Evolutionary conservation across 2,888 invertebrate genomes (phyloP), one percentile per base, ranked within the genome.

Genomic region (Drosophila conformis): DNA sequence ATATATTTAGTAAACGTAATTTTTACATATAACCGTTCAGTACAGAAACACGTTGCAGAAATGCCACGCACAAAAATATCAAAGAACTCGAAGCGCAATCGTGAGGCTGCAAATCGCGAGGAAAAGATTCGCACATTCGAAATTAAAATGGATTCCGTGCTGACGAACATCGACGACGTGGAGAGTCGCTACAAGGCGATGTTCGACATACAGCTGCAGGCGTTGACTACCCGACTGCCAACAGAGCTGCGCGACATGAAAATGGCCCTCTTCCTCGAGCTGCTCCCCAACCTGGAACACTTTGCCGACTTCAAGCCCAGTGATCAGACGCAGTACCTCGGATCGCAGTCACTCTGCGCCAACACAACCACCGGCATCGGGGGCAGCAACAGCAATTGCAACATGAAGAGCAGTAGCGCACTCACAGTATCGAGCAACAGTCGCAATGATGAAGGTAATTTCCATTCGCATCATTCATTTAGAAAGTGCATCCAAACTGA

Each of bases 61-160:
- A 93, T 93, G 93, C 93, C 93, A 62, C 91, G 93, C 52, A 93
- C 93, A n/a, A 93, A 93, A 76, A 80, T 93, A 69, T 82, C 92
- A 35, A 92, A 92, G 71, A 91, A 91, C 73, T 80, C 91, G 1
- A 93, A 93, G 63, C 90, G 93, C 18, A 93, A 93, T 74, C 92
- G 93, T 13, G 93, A 93, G 46, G 91, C 86, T 5, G 90, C 93
- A 35, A 90, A 90, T 67, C 92, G 91, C n/a, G 93, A 93, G 68
- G 91, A 90, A 64, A 92, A 91, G 63, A 75, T 93, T 8, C 89
- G 91, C 38, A 87, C 90, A 56, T 91, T 81, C 60, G 93, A 93
- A 73, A 70, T 90, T 4, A 80, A 88, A 36, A 62, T 91, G 35
- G 93, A 93, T 21, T 80, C 86, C 42, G 76, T 78, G 29, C 62